phyloP scores from a whole-genome alignment of 2,888 invertebrate genomes.

The Lucinisca nassula region DNA sequence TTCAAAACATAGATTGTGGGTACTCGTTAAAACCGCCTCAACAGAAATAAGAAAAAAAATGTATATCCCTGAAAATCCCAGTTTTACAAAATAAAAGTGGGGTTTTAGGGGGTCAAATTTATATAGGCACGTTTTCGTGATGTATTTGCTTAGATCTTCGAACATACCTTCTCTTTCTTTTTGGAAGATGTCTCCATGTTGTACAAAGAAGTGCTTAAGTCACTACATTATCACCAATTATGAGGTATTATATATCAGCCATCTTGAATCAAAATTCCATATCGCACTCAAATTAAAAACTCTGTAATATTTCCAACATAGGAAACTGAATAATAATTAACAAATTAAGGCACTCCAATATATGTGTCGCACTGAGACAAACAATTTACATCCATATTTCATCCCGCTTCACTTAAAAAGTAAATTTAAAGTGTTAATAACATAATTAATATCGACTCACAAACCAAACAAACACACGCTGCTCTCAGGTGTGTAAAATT shows the following conservation, averaged over 20 bases:
- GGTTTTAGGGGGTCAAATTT: too few species aligned
- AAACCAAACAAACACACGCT: not conserved
- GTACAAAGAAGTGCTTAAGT: not conserved
- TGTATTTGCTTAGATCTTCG: too few species aligned
- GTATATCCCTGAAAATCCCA: too few species aligned
- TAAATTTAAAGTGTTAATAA: not conserved
- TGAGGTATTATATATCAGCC: not conserved
- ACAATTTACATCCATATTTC: not conserved
- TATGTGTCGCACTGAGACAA: not conserved
- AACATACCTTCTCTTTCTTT: constrained; percentile 4
- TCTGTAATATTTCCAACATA: not conserved
- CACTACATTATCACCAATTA: not conserved
- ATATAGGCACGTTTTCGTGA: too few species aligned
- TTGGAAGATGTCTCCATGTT: not conserved
- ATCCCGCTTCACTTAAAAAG: not conserved
- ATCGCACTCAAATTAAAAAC: not conserved
- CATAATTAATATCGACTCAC: not conserved
- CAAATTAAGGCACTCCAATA: not conserved
- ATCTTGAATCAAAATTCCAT: not conserved
- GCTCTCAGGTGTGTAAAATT: constrained; percentile 1
- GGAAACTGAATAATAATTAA: not conserved
- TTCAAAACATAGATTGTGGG: too few species aligned
- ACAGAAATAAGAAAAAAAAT: too few species aligned
- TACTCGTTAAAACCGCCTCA: too few species aligned
- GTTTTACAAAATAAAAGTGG: too few species aligned